phyloP scores from a whole-genome alignment of 2,113 vertebrate species.

The Microcebus lehilahytsara region DNA sequence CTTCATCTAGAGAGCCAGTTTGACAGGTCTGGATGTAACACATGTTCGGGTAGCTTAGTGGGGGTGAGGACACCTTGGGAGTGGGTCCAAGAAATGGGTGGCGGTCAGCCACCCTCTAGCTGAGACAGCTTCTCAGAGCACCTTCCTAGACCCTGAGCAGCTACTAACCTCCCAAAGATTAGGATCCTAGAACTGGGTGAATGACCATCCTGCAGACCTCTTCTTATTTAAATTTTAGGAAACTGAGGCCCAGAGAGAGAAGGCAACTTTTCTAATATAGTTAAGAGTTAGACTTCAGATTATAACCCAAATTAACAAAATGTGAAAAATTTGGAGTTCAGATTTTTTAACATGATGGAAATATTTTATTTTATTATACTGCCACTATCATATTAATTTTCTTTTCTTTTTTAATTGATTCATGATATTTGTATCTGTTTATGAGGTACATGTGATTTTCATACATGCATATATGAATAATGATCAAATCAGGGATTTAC shows the following conservation, averaged over 20 bases:
- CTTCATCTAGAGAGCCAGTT: neutral
- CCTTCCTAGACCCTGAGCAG: neutral
- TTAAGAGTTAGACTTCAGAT: neutral
- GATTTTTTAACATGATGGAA: neutral
- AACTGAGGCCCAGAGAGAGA: neutral
- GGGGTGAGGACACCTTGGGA: accelerated
- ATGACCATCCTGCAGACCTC: accelerated
- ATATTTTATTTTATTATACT: neutral
- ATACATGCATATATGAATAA: neutral
- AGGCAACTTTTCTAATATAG: neutral
- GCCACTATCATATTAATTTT: neutral
- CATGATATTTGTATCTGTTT: neutral
- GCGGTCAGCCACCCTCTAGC: accelerated
- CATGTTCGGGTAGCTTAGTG: too few species aligned
- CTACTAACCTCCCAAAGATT: neutral
- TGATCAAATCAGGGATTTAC: neutral
- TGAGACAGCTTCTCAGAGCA: neutral
- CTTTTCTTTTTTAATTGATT: neutral
- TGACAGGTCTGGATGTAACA: neutral
- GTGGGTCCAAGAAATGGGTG: neutral
- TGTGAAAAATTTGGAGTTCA: neutral
- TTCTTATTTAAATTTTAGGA: neutral
- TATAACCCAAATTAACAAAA: neutral
- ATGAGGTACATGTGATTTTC: neutral
- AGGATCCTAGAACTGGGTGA: accelerated